A percentile compares a stretch with the other conserved stretches of the same genome.
phyloP scores from a whole-genome alignment of 2,113 vertebrate genomes.

The Rhinoderma darwinii region DNA sequence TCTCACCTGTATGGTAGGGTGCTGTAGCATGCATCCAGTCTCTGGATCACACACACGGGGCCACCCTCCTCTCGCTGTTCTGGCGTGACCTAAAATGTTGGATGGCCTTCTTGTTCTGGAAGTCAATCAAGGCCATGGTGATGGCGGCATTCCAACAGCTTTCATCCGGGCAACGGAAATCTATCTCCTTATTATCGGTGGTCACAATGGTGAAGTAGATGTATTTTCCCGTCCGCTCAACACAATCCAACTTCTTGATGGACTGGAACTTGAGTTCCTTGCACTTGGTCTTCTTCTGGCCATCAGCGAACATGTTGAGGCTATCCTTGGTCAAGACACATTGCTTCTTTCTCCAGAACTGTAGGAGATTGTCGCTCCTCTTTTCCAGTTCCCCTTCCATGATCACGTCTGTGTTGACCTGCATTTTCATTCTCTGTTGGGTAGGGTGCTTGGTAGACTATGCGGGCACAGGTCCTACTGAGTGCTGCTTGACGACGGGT shows the following conservation, averaged over 20 bases:
- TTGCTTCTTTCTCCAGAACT: conserved; percentile 94
- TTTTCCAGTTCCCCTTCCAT: conserved; percentile 96
- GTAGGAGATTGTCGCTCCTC: conserved; percentile 91
- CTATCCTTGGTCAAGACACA: conserved; percentile 91
- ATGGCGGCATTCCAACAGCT: conserved; percentile 95
- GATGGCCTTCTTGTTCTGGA: conserved; percentile 92
- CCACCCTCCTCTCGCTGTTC: conserved; percentile 71
- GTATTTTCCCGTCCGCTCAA: conserved; percentile 94
- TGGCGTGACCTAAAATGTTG: conserved; percentile 88
- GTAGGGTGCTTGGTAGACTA: not conserved
- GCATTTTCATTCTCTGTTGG: conserved; percentile 76
- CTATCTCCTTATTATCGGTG: conserved; percentile 92
- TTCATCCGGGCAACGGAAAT: conserved; percentile 90
- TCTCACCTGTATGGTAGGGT: conserved; percentile 28
- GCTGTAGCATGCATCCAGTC: not conserved
- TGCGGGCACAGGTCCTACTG: not conserved
- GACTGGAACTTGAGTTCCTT: conserved; percentile 91
- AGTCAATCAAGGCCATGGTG: conserved; percentile 94
- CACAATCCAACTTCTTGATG: conserved; percentile 93
- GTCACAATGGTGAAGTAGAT: conserved; percentile 98
- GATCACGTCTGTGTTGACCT: conserved; percentile 77
- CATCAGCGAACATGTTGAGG: conserved; percentile 86
- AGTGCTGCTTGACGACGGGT: not conserved
- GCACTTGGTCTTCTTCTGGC: conserved; percentile 77
- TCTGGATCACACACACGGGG: conserved; percentile 40